Percentiles rank a stretch among this genome's conserved stretches.
Evolutionary conservation across 2,113 vertebrate species (phyloP).

Genomic region (Lontra canadensis): DNA sequence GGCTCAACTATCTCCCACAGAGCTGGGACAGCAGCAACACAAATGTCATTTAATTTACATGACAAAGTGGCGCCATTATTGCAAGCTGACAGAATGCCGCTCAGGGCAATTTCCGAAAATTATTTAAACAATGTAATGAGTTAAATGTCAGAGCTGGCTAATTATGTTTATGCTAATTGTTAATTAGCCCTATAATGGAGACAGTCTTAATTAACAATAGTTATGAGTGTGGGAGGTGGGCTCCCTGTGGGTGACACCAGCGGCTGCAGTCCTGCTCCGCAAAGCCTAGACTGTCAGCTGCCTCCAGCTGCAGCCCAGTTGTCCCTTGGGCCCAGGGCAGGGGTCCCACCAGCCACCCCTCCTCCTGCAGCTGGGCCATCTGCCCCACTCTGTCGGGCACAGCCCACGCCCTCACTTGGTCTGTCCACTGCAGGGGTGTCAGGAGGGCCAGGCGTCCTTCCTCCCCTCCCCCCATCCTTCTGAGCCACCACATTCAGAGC

Average conservation of each 20-base stretch:
- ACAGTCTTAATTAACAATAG: constrained; percentile 98
- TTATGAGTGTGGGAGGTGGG: constrained; percentile 80
- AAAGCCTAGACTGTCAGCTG: constrained; percentile 27
- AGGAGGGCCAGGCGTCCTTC: rapidly evolving
- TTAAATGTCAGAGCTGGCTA: constrained; percentile 97
- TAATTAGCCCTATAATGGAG: constrained; percentile 97
- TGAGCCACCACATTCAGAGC: not conserved
- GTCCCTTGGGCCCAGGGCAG: not conserved
- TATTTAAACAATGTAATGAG: constrained; percentile 96
- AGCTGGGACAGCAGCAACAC: constrained; percentile 78
- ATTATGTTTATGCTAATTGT: constrained; percentile 99
- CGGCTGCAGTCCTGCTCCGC: not conserved
- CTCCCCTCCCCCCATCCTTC: not conserved
- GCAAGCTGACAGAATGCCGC: constrained; percentile 92
- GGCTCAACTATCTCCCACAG: not conserved
- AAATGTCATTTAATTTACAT: constrained; percentile 92
- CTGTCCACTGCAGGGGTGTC: not conserved
- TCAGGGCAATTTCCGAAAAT: constrained; percentile 96
- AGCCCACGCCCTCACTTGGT: not conserved
- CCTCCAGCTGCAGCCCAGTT: too few species aligned
- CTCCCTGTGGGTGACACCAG: constrained; percentile 6
- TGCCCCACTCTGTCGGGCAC: not conserved
- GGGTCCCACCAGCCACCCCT: not conserved
- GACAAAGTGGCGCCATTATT: constrained; percentile 94
- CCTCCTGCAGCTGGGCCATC: not conserved